Base-by-base conservation (phyloP, 2,888 invertebrate genomes). In the Diaprepes abbreviatus region DNA sequence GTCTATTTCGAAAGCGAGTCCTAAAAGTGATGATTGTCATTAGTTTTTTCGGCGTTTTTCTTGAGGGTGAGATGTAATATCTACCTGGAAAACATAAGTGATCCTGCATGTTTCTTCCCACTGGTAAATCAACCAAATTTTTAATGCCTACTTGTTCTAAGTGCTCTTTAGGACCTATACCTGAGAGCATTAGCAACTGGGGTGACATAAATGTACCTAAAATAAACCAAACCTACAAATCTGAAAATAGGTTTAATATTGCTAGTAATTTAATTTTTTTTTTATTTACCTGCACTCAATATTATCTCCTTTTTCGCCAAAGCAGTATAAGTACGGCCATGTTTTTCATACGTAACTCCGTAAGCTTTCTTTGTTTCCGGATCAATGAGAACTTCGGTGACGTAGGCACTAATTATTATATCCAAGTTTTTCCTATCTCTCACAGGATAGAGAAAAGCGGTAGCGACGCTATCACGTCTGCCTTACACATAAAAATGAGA, bases 201-300 rank as follows among this genome's bases (percentile, higher is more conserved):
- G 94, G 92, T 0, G 93, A 90, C 81, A 92, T 93, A 72, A 95
- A 90, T 0, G 93, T 89, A 0, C 94, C 90, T 71, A 57, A 52
- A 55, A 67, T 7, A 35, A 66, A 9, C 12, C n/a, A 12, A n/a
- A 36, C 33, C 2, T 2, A 33, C 33, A 9, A 33, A 33, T 33
- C 10, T 10, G 33, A 9, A 33, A 9, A 33, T 10, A 4, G n/a
- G n/a, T n/a, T n/a, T n/a, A n/a, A n/a, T n/a, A n/a, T n/a, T n/a
- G n/a, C n/a, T n/a, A n/a, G n/a, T n/a, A n/a, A n/a, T n/a, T n/a
- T n/a, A n/a, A n/a, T n/a, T n/a, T n/a, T n/a, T 24, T 4, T 36
- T 33, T 40, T 45, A 48, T 48, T 33, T 40, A 66, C 78, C 77
- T 43, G 86, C 89, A 74, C 87, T 86, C 21, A 90, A 75, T 68